Conservation (phyloP, 2,113 vertebrate genomes). For the Stictonetta naevosa region DNA sequence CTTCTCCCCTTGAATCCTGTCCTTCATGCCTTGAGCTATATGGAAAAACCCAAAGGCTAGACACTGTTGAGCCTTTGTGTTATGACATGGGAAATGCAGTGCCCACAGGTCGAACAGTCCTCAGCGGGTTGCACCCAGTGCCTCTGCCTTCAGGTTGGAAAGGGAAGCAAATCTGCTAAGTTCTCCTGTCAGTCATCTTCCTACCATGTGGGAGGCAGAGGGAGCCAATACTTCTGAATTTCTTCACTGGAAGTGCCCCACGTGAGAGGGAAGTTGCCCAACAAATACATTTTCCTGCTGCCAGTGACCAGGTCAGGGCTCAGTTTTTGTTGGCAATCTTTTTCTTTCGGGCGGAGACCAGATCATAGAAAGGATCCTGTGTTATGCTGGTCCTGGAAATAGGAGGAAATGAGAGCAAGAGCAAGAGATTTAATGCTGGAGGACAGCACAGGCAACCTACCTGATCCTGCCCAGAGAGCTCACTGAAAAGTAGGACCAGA, state of each 20-base stretch:
- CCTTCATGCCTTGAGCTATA: neutral
- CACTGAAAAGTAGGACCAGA: neutral
- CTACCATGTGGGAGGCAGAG: neutral
- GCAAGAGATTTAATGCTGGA: neutral
- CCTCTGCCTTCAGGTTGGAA: slow-evolving; percentile 7
- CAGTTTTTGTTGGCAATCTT: slow-evolving; percentile 87
- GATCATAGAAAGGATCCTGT: slow-evolving; percentile 92
- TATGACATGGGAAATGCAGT: fast-evolving
- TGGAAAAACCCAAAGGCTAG: neutral
- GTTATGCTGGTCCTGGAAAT: slow-evolving; percentile 90
- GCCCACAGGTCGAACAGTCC: neutral
- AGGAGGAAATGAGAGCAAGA: neutral
- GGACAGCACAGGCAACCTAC: neutral
- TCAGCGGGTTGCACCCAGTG: fast-evolving
- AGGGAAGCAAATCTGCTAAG: neutral
- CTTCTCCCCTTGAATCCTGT: neutral
- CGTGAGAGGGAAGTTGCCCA: neutral
- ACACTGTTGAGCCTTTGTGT: neutral
- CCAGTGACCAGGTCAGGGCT: neutral
- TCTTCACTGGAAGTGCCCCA: neutral
- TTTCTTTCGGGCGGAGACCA: slow-evolving; percentile 90
- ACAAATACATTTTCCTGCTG: neutral
- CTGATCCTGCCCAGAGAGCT: neutral
- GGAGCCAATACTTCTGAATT: neutral
- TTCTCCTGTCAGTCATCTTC: neutral